Evolutionary conservation across 2,113 vertebrate genomes (phyloP).

Genomic region (Emberiza fucata): DNA sequence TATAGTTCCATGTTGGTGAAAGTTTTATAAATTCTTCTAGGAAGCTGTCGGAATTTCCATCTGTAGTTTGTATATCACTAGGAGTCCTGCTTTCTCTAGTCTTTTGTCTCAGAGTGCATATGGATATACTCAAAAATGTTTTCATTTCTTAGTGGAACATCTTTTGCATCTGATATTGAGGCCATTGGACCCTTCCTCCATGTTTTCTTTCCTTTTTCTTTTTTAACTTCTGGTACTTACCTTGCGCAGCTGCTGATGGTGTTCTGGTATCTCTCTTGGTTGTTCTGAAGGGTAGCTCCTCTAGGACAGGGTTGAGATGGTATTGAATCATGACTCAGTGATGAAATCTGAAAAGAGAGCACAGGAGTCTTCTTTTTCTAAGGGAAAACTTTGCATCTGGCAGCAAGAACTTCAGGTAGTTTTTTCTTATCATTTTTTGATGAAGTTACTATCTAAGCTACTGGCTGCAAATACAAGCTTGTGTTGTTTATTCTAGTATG

Average conservation of each 20-base stretch:
- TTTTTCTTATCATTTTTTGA: neutral
- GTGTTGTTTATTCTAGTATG: neutral
- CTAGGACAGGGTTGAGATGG: neutral
- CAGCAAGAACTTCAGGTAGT: neutral
- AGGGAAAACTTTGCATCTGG: neutral
- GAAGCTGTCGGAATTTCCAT: constrained; percentile 13
- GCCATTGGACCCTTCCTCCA: neutral
- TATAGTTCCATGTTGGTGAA: neutral
- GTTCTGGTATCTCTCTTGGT: neutral
- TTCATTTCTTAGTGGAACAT: neutral
- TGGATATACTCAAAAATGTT: neutral
- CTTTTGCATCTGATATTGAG: neutral
- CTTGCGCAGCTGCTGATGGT: neutral
- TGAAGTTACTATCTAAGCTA: neutral
- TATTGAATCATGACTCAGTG: neutral
- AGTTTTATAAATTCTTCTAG: neutral
- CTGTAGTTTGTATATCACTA: neutral
- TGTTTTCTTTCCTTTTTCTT: neutral
- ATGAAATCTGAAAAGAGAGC: neutral
- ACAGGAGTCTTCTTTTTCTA: neutral
- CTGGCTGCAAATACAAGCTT: neutral
- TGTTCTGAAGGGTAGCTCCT: neutral
- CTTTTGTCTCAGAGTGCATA: neutral
- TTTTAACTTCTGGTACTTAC: neutral
- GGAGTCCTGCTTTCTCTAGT: neutral